These are phyloP conservation scores for Leptopilina clavipes DNA, from an alignment of 1,140 invertebrate genomes.

Conservation along the genomic window DNA sequence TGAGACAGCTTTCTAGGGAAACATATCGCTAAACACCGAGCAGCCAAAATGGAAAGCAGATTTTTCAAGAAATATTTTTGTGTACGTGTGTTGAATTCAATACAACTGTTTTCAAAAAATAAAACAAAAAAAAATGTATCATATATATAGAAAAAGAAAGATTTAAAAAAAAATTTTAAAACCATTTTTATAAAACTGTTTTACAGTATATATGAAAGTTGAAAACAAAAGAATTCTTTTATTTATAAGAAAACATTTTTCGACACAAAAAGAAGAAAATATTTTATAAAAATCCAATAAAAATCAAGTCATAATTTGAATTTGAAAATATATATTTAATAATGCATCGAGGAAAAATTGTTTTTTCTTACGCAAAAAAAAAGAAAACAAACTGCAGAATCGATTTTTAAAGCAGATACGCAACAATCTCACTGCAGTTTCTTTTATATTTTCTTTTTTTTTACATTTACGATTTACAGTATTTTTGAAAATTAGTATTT, in stretches of 20 bases:
- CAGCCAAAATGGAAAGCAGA: conserved; percentile 62
- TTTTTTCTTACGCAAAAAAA: not conserved
- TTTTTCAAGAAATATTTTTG: conserved; percentile 38
- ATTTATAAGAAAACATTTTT: too few species aligned
- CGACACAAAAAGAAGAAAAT: too few species aligned
- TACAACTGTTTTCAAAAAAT: not conserved
- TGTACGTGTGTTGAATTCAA: not conserved
- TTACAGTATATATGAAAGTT: too few species aligned
- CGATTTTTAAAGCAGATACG: conserved; percentile 1
- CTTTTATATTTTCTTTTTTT: not conserved
- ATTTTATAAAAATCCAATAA: too few species aligned
- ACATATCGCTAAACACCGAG: conserved; percentile 61
- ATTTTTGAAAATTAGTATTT: not conserved
- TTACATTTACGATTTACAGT: not conserved
- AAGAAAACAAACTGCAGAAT: not conserved
- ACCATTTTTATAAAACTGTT: too few species aligned
- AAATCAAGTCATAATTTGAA: too few species aligned
- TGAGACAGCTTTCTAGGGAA: conserved; percentile 52
- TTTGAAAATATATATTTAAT: too few species aligned
- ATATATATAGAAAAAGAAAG: not conserved
- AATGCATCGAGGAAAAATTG: not conserved
- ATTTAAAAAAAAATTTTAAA: not conserved
- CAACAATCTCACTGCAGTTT: not conserved
- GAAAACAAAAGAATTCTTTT: too few species aligned
- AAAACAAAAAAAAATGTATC: not conserved